Conservation (phyloP, 2,113 vertebrate species). For the Vidua chalybeata region DNA sequence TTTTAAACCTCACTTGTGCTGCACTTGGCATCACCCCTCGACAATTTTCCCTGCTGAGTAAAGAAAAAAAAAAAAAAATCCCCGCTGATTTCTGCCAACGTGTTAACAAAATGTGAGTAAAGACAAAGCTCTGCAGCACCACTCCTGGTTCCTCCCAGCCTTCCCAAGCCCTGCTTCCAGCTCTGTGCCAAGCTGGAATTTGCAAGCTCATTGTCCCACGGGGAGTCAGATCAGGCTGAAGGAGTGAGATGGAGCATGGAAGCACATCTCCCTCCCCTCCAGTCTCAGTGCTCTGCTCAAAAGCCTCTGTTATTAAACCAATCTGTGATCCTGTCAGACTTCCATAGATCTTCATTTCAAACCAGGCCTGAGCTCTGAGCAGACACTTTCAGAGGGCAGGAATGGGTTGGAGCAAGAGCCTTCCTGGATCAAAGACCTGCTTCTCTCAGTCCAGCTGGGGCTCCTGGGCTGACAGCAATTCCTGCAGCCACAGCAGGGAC, state of each 20-base stretch:
- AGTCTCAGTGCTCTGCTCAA: not conserved
- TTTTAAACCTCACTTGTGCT: constrained; percentile 1
- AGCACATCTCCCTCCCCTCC: not conserved
- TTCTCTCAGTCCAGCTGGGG: not conserved
- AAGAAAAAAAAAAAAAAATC: not conserved
- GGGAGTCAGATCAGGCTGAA: not conserved
- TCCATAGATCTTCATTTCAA: constrained; percentile 17
- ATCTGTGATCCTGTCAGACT: constrained; percentile 49
- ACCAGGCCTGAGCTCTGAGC: not conserved
- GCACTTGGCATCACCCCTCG: not conserved
- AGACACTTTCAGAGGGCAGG: not conserved
- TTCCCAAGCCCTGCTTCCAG: not conserved
- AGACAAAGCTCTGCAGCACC: constrained; percentile 22
- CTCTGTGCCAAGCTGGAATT: not conserved
- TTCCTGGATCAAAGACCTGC: not conserved
- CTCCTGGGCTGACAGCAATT: not conserved
- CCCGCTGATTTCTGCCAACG: not conserved
- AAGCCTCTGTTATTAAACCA: constrained; percentile 39
- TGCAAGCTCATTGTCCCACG: not conserved
- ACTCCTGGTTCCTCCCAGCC: not conserved
- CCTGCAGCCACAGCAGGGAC: not conserved
- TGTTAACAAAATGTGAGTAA: not conserved
- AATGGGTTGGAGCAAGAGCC: not conserved
- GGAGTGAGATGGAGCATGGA: not conserved
- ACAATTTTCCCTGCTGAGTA: constrained; percentile 10